A percentile compares a stretch with the other conserved stretches of the same genome.
phyloP scores from a whole-genome alignment of 1,140 invertebrate genomes.

The Aphelinus atriplicis region DNA sequence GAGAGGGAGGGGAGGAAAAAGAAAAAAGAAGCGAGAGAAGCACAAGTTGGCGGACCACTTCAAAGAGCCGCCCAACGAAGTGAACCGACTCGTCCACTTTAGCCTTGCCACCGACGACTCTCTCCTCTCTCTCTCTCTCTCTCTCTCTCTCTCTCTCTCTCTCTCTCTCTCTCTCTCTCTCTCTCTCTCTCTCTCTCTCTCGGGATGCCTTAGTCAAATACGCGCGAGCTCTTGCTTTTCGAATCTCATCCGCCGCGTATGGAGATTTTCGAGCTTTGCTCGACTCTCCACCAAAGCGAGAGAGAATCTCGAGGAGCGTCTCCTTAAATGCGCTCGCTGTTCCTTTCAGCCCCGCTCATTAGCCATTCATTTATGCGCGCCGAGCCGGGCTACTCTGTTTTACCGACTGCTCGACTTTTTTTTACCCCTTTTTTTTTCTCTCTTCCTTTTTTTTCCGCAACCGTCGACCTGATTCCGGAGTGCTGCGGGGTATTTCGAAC shows the following conservation, averaged over 20 bases:
- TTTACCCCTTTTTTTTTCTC: constrained; percentile 21
- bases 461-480: too few species aligned
- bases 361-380: constrained; percentile 24
- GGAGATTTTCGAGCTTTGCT: too few species aligned
- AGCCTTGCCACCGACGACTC: too few species aligned
- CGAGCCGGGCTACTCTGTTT: not conserved
- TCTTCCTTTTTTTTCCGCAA: constrained; percentile 2
- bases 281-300: too few species aligned
- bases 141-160: not conserved
- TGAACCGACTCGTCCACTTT: constrained; percentile 1
- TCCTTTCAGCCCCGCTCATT: not conserved
- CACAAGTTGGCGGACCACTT: not conserved
- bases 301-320: too few species aligned
- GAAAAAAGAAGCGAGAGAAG: not conserved
- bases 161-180: constrained; percentile 1
- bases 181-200: not conserved
- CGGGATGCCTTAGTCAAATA: constrained; percentile 11
- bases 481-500: too few species aligned
- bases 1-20: not conserved
- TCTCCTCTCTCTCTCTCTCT: not conserved
- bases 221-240: constrained; percentile 4
- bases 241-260: too few species aligned
- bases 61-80: constrained; percentile 26
- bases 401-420: constrained; percentile 37
- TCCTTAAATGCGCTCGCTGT: not conserved